A percentile compares a stretch with the other conserved stretches of the same genome.
Conservation (phyloP, 2,113 vertebrate genomes). For the Ciconia stormi region DNA sequence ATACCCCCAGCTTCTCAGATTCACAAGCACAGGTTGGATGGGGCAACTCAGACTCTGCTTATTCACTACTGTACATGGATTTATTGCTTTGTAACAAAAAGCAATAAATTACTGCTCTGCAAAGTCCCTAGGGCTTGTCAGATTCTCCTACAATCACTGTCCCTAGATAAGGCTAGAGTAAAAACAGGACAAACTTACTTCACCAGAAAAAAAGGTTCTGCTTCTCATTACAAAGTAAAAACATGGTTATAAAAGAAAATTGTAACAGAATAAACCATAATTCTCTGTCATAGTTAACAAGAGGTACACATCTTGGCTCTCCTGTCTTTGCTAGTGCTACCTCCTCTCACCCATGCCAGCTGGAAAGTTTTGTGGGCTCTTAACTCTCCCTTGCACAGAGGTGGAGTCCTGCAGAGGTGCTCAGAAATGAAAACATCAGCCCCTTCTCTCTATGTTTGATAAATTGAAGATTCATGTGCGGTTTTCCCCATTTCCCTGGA, state of each 20-base stretch:
- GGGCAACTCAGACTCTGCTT: background rate
- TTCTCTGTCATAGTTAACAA: background rate
- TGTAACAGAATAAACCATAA: background rate
- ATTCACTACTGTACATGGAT: background rate
- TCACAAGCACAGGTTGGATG: background rate
- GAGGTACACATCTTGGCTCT: background rate
- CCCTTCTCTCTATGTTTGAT: fast-evolving
- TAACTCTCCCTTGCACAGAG: background rate
- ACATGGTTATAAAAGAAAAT: background rate
- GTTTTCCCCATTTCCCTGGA: background rate
- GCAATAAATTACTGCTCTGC: slow-evolving; percentile 21
- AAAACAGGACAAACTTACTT: background rate
- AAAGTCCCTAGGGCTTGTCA: background rate
- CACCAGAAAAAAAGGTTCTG: background rate
- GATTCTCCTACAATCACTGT: background rate
- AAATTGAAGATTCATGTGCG: background rate
- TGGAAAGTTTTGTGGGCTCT: background rate
- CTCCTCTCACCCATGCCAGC: background rate
- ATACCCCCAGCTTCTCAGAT: background rate
- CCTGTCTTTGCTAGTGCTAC: background rate
- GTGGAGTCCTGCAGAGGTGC: background rate
- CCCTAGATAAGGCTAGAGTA: background rate
- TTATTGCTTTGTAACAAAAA: slow-evolving; percentile 22
- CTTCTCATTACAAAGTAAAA: background rate
- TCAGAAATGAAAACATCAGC: background rate